Evolutionary conservation across 2,113 vertebrate species (phyloP).

Genomic region (Albula goreensis): DNA sequence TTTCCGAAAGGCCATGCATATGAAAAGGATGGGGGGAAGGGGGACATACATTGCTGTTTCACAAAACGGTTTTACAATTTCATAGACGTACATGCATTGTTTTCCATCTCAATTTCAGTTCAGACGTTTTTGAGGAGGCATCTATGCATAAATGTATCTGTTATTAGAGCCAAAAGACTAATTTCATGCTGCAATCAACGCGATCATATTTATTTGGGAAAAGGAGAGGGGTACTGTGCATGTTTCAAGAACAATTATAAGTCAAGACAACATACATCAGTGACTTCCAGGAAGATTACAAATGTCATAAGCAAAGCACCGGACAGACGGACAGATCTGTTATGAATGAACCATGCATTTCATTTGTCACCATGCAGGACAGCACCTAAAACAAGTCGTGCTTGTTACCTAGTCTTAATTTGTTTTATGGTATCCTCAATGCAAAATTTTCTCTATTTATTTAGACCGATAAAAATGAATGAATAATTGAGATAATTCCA

Average conservation of each 20-base stretch:
- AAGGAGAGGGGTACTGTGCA: constrained; percentile 21
- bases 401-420: neutral
- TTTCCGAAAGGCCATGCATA: constrained; percentile 51
- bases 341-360: constrained; percentile 59
- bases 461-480: neutral
- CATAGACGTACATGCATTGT: constrained; percentile 50
- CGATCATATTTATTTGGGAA: constrained; percentile 34
- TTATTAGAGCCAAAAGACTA: constrained; percentile 28
- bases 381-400: constrained; percentile 52
- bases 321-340: constrained; percentile 52
- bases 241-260: constrained; percentile 44
- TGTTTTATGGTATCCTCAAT: constrained; percentile 5
- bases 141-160: constrained; percentile 30
- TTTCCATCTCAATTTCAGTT: constrained; percentile 8
- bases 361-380: constrained; percentile 54
- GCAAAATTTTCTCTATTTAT: neutral
- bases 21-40: constrained; percentile 24
- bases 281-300: constrained; percentile 18
- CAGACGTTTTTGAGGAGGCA: neutral
- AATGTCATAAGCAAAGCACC: constrained; percentile 44
- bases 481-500: neutral
- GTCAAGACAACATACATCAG: constrained; percentile 42
- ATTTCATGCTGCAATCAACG: constrained; percentile 53
- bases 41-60: constrained; percentile 69
- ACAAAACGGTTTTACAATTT: constrained; percentile 61